Evolutionary conservation across 2,113 vertebrate genomes (phyloP), one percentile per base, ranked within the genome.

Genomic region (Ciconia maguari): DNA sequence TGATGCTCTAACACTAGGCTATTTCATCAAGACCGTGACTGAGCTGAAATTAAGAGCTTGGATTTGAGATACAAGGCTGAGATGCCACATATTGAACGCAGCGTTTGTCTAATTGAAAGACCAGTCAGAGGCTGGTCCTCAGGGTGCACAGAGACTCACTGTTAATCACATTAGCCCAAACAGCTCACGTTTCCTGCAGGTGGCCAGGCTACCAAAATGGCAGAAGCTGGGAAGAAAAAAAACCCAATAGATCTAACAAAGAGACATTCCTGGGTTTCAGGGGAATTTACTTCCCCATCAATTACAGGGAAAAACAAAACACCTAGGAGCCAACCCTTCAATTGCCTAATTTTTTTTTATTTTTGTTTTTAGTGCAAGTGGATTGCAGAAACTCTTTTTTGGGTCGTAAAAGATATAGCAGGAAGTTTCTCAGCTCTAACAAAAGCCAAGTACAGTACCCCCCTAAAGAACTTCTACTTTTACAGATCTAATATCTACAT

Each of bases 121-220:
- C 18, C 82, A 65, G 71, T 18, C 42, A 49, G 81, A 55, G 74
- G 48, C 70, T 69, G 74, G 44, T 61, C 62, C 81, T 82, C 30
- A 4, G 74, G 34, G 57, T 25, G 38, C 81, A 89, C 89, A 85
- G 84, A 87, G 87, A 30, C 78, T 25, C 81, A 34, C 85, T 94
- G 91, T 93, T 89, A 48, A 91, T 38, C 78, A 48, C 66, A 70
- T 65, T 29, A 88, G 79, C 62, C 88, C 88, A 81, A 76, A 41
- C 3, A 1, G 71, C 76, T 91, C 87, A 62, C 9, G 4, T 72
- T 88, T 96, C 96, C 92, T 91, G 76, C 94, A 96, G 89, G 85
- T 94, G 93, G 81, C 44, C 90, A 65, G 58, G 55, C 87, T 81
- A 86, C 76, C 81, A 86, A 68, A 77, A 82, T 70, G 83, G 78